These are phyloP conservation scores for Anguilla rostrata DNA, from an alignment of 2,113 vertebrate genomes.

Conservation along the genomic window DNA sequence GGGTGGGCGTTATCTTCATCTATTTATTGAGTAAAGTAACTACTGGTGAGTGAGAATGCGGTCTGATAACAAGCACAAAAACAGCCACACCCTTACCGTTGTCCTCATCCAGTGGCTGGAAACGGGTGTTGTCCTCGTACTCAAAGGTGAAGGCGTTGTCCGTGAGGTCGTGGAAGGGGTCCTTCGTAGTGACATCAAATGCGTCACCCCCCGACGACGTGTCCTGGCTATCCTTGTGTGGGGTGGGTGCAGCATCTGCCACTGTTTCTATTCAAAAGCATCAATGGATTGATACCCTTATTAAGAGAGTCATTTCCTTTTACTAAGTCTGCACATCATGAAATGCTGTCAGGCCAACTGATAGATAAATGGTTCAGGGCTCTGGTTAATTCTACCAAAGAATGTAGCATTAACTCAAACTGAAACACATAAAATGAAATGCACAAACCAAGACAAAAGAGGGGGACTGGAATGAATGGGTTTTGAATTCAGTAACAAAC, in stretches of 20 bases:
- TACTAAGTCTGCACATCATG: background rate
- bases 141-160: constrained; percentile 61
- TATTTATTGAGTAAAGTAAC: too few relatives aligned
- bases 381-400: background rate
- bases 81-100: constrained; percentile 58
- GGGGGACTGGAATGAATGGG: background rate
- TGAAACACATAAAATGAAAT: background rate
- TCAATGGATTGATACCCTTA: background rate
- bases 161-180: constrained; percentile 57
- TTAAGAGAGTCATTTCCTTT: background rate
- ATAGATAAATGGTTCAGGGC: background rate
- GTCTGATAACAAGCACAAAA: background rate
- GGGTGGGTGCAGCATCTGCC: constrained; percentile 64
- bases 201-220: constrained; percentile 79
- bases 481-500: background rate
- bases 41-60: too few relatives aligned
- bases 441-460: background rate
- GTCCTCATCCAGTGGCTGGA: constrained; percentile 62
- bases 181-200: constrained; percentile 67
- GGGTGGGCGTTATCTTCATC: too few relatives aligned
- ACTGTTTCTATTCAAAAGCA: constrained; percentile 52
- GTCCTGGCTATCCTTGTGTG: constrained; percentile 82
- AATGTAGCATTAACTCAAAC: background rate
- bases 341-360: background rate
- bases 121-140: constrained; percentile 74